Evolutionary conservation across 2,888 invertebrate genomes (phyloP), one percentile per base, ranked within the genome.

Genomic region (Diarsia dahlii): DNA sequence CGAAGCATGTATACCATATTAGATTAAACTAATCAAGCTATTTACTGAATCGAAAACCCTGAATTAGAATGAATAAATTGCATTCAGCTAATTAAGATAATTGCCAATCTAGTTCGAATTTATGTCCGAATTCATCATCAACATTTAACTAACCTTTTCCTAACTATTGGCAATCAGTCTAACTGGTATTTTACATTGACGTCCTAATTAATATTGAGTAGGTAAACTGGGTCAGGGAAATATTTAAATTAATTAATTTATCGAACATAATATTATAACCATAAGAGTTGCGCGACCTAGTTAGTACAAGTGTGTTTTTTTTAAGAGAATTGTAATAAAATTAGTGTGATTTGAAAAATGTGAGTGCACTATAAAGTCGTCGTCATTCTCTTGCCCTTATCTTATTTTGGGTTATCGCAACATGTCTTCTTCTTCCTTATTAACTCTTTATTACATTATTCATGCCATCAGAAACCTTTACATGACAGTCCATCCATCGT

Each of bases 51-150:
- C 23, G 23, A 23, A 10, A 73, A 73, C 3, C 13, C 8, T 34
- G 13, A 70, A 48, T 73, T 56, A 73, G 6, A 73, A 9, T 4
- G 15, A 20, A 39, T 18, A 34, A 34, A 73, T 58, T 74, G 56
- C 48, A 56, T 46, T 3, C 34, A 23, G 23, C 23, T 39, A 58
- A 73, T 56, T 23, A 48, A 8, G 23, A 39, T 58, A 58, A 58
- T 74, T 48, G 23, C 23, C 10, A 13, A 73, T 39, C 12, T 8
- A n/a, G 13, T 73, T 73, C n/a, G 10, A 48, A 73, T 46, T 56
- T n/a, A 46, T 73, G 34, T 58, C 6, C 13, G 20, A 73, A 46
- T 73, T 9, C n/a, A 54, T 54, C 54, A n/a, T n/a, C n/a, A 39
- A 6, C 39, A 54, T n/a, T 9, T n/a, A 12, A 1, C 3, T 5